Conservation (phyloP, 1,140 invertebrate species). For the Meloidogyne floridensis region DNA sequence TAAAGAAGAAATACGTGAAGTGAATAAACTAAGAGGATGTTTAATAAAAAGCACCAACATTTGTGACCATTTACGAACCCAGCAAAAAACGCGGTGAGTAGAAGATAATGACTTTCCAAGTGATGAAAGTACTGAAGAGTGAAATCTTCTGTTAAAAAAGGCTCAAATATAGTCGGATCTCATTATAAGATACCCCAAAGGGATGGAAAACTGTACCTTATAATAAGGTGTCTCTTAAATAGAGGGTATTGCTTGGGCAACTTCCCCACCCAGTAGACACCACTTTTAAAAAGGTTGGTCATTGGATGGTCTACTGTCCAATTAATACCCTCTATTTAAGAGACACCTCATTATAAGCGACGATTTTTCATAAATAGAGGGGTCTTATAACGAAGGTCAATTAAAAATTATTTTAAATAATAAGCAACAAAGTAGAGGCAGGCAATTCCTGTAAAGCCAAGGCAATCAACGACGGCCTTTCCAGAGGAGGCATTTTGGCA, state of each 20-base stretch:
- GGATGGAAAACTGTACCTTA: too few species aligned
- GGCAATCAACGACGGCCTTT: slow-evolving; percentile 51
- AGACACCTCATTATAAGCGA: too few species aligned
- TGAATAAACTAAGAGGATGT: slow-evolving; percentile 43
- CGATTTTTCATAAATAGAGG: too few species aligned
- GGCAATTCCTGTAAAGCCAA: slow-evolving; percentile 52
- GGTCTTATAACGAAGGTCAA: too few species aligned
- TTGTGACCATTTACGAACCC: slow-evolving; percentile 57
- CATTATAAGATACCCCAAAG: too few species aligned
- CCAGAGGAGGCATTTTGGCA: slow-evolving; percentile 39
- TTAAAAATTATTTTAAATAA: slow-evolving; percentile 15
- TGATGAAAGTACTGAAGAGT: slow-evolving; percentile 41
- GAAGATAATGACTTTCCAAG: slow-evolving; percentile 46
- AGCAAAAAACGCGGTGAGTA: slow-evolving; percentile 54
- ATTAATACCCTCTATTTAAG: too few species aligned
- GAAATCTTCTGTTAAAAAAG: slow-evolving; percentile 40
- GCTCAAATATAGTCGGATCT: too few species aligned
- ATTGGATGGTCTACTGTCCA: too few species aligned
- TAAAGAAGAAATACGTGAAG: slow-evolving; percentile 41
- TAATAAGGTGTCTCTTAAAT: too few species aligned
- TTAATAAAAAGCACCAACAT: slow-evolving; percentile 53
- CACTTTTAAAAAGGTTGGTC: too few species aligned
- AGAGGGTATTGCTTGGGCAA: too few species aligned
- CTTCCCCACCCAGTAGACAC: too few species aligned
- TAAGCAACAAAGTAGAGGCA: slow-evolving; percentile 45